Percentiles rank a stretch among this genome's conserved stretches.
Conservation (phyloP, 2,797 vertebrate genomes). For the Malacoraja senta region DNA sequence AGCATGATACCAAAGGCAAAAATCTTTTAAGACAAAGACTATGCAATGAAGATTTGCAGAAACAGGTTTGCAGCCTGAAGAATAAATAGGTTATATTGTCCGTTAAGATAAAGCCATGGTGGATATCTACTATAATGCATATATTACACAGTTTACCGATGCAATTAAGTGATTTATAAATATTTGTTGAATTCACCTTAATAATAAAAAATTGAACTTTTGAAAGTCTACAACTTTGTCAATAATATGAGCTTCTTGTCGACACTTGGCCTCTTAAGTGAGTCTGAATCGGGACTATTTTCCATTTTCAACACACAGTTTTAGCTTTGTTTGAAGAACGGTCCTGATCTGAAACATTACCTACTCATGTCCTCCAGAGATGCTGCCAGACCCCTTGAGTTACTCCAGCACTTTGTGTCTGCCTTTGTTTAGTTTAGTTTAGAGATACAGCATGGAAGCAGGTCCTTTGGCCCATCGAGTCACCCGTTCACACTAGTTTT, state of each 20-base stretch:
- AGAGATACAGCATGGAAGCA: too few relatives aligned
- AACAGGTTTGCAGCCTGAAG: not conserved
- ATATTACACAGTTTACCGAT: not conserved
- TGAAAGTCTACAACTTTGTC: not conserved
- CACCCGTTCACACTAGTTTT: too few relatives aligned
- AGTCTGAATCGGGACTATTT: not conserved
- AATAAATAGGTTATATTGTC: not conserved
- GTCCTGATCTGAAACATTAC: too few relatives aligned
- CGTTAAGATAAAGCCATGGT: not conserved
- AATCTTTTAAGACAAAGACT: not conserved
- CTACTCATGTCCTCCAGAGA: too few relatives aligned
- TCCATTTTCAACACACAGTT: not conserved
- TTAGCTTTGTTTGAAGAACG: too few relatives aligned
- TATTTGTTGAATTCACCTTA: not conserved
- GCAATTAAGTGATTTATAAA: not conserved
- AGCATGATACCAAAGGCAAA: not conserved
- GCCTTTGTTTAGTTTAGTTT: too few relatives aligned
- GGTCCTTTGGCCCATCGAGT: too few relatives aligned
- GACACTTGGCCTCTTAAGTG: not conserved
- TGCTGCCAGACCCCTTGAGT: too few relatives aligned
- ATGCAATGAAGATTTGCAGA: not conserved
- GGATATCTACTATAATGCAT: not conserved
- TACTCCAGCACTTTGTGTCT: too few relatives aligned
- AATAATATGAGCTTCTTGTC: not conserved
- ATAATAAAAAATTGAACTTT: constrained; percentile 22